phyloP scores from a whole-genome alignment of 2,888 invertebrate species.

The Nephrotoma guestfalica region DNA sequence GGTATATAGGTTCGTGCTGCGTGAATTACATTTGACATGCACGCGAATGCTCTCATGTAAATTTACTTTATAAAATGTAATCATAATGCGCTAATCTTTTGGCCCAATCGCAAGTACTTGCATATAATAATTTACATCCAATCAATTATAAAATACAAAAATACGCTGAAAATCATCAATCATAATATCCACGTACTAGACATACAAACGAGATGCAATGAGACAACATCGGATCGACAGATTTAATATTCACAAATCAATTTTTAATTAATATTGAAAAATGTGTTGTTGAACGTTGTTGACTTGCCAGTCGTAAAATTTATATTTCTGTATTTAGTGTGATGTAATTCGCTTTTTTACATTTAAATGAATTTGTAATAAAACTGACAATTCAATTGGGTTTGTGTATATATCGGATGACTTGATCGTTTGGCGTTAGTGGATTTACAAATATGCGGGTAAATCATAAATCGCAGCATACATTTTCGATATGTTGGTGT shows the following conservation, averaged over 20 bases:
- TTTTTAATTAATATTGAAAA: neutral
- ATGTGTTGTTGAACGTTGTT: neutral
- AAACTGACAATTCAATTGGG: neutral
- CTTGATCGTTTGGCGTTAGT: no score
- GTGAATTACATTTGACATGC: no score
- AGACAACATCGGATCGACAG: neutral
- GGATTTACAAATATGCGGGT: no score
- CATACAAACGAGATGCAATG: no score
- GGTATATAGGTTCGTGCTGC: no score
- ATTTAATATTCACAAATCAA: neutral
- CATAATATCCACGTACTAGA: neutral
- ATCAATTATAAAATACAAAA: neutral
- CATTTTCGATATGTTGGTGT: no score
- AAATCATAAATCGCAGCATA: no score
- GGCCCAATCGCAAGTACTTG: neutral
- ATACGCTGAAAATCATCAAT: neutral
- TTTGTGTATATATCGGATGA: no score
- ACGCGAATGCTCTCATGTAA: neutral
- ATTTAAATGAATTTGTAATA: neutral
- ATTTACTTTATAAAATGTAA: neutral
- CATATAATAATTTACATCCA: neutral
- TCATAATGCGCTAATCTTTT: neutral
- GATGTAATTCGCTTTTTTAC: neutral
- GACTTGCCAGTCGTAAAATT: neutral
- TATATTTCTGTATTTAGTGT: neutral